Percentiles rank a stretch among this genome's conserved stretches.
Evolutionary conservation across 2,797 vertebrate species (phyloP).

Genomic region (Sebastes minor): DNA sequence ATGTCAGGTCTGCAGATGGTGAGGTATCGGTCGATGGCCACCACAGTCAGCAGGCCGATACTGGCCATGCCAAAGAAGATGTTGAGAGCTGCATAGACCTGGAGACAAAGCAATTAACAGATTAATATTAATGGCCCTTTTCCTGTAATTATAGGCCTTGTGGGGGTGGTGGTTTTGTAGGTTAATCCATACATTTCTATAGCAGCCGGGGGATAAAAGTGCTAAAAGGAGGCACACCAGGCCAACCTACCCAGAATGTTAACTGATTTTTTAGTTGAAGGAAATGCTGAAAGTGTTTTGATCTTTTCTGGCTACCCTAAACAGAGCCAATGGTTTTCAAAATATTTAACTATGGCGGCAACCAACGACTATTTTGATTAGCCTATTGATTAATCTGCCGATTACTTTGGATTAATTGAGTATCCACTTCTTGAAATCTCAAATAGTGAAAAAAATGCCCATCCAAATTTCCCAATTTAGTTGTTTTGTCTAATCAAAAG

Average conservation of each 20-base stretch:
- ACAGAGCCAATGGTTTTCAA: background rate
- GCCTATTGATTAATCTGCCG: background rate
- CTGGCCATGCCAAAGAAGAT: conserved; percentile 99
- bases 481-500: background rate
- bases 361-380: background rate
- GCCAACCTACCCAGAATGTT: background rate
- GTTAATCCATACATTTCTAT: background rate
- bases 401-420: background rate
- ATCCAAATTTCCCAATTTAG: background rate
- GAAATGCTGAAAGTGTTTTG: background rate
- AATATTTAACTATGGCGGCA: background rate
- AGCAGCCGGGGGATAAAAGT: background rate
- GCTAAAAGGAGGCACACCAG: background rate
- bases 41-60: conserved; percentile 93
- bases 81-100: conserved; percentile 97
- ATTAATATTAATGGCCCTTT: background rate
- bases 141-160: background rate
- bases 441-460: background rate
- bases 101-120: conserved; percentile 49
- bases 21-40: conserved; percentile 93
- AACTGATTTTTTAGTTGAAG: background rate
- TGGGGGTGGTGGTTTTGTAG: background rate
- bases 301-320: background rate
- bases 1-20: conserved; percentile 91
- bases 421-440: background rate